phyloP scores from a whole-genome alignment of 2,888 invertebrate species.

The Lasioglossum oenotherae region DNA sequence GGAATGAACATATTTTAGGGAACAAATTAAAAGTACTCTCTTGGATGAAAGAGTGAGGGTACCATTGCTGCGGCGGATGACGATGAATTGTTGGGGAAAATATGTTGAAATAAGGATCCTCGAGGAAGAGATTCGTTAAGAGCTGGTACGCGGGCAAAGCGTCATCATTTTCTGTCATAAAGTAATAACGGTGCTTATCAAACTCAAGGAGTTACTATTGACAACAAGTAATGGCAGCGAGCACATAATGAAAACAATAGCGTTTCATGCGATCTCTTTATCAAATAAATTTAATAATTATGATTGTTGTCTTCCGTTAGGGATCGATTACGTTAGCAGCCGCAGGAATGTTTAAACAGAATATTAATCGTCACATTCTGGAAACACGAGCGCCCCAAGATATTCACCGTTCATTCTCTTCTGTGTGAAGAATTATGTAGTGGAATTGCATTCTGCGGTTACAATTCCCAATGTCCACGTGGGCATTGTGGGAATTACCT shows the following conservation, averaged over 20 bases:
- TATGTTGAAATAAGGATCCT: neutral
- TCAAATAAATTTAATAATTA: too few species aligned
- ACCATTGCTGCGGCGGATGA: neutral
- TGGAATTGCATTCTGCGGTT: too few species aligned
- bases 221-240: neutral
- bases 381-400: too few species aligned
- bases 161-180: neutral
- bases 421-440: too few species aligned
- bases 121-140: neutral
- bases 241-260: neutral
- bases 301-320: too few species aligned
- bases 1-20: slow-evolving; percentile 1
- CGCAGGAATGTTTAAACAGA: too few species aligned
- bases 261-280: neutral
- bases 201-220: neutral
- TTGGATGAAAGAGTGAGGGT: neutral
- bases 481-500: too few species aligned
- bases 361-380: too few species aligned
- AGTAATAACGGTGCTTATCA: neutral
- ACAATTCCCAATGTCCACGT: too few species aligned
- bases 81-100: neutral
- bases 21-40: slow-evolving; percentile 15
- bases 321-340: too few species aligned
- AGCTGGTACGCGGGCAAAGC: neutral
- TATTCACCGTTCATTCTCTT: too few species aligned